These are phyloP conservation scores for Xylocampa areola DNA, from an alignment of 2,888 invertebrate species.

Conservation along the genomic window DNA sequence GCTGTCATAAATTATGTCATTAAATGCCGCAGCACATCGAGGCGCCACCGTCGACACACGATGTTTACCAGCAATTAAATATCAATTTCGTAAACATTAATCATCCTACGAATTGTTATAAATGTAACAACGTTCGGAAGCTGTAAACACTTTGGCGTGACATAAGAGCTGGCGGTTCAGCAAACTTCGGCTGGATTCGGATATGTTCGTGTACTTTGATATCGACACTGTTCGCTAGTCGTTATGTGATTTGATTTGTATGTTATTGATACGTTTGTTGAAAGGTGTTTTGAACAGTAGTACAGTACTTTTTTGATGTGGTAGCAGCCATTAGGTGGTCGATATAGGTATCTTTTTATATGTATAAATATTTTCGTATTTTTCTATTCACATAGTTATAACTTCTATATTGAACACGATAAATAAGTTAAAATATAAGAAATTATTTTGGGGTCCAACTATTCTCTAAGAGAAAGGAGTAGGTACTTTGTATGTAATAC, in stretches of 20 bases:
- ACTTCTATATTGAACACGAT: too few species aligned
- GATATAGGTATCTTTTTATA: too few species aligned
- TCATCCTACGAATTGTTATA: constrained; percentile 76
- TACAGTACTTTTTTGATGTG: too few species aligned
- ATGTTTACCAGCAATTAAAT: constrained; percentile 82
- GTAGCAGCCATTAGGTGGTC: too few species aligned
- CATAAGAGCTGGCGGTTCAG: constrained; percentile 29
- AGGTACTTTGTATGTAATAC: too few species aligned
- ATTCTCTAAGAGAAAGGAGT: too few species aligned
- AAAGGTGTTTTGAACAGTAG: too few species aligned
- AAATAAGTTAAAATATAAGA: too few species aligned
- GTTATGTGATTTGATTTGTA: neutral
- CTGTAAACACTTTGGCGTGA: constrained; percentile 47
- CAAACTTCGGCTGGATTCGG: constrained; percentile 18
- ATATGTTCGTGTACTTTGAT: constrained; percentile 12
- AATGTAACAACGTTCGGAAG: constrained; percentile 59
- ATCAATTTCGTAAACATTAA: constrained; percentile 83
- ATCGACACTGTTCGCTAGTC: neutral
- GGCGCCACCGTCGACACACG: constrained; percentile 61
- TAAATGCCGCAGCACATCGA: constrained; percentile 65
- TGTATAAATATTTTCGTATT: too few species aligned
- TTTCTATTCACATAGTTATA: too few species aligned
- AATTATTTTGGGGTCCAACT: too few species aligned
- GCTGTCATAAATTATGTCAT: constrained; percentile 72
- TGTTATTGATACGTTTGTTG: too few species aligned